These are phyloP conservation scores for Formica exsecta DNA, from an alignment of 1,140 invertebrate genomes.

Conservation along the genomic window DNA sequence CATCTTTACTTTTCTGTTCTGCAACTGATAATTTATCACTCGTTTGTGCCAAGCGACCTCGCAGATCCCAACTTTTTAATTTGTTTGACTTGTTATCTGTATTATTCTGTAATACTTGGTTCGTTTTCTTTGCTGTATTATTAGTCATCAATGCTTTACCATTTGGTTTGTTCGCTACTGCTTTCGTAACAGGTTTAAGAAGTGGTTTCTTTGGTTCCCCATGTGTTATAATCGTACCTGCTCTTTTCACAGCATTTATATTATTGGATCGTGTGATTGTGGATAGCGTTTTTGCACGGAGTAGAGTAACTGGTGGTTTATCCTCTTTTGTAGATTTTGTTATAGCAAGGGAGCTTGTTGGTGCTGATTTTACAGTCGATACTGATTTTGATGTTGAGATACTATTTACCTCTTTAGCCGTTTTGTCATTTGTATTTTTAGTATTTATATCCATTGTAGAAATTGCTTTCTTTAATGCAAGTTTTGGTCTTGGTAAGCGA, in stretches of 20 bases:
- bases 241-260: constrained; percentile 75
- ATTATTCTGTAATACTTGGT: constrained; percentile 49
- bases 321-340: constrained; percentile 78
- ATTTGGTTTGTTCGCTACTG: constrained; percentile 9
- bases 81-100: constrained; percentile 53
- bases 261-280: constrained; percentile 67
- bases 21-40: constrained; percentile 79
- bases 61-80: constrained; percentile 81
- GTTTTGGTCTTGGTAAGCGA: constrained; percentile 78
- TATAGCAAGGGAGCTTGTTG: neutral
- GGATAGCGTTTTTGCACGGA: constrained; percentile 74
- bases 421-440: constrained; percentile 28
- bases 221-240: constrained; percentile 64
- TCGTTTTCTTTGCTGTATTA: constrained; percentile 46
- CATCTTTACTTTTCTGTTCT: constrained; percentile 87
- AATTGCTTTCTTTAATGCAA: constrained; percentile 35
- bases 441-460: constrained; percentile 12
- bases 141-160: constrained; percentile 17
- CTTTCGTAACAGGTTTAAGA: constrained; percentile 65
- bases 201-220: constrained; percentile 76
- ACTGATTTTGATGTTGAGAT: constrained; percentile 13
- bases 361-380: neutral
- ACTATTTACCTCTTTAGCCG: neutral
- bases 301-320: constrained; percentile 70
- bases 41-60: constrained; percentile 78